Conservation (phyloP, 2,113 vertebrate genomes). For the Rhizomys pruinosus region DNA sequence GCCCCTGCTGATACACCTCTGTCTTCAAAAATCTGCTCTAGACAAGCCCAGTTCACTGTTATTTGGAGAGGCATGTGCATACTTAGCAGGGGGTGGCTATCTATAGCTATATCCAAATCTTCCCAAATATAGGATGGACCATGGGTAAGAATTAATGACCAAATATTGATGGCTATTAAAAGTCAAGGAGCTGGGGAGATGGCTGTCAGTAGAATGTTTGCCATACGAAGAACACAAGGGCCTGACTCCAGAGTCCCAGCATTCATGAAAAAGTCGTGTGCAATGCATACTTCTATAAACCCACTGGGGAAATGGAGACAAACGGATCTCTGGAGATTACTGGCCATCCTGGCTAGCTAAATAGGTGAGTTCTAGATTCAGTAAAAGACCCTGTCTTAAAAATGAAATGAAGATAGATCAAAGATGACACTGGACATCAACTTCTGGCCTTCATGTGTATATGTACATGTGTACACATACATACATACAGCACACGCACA, state of each 20-base stretch:
- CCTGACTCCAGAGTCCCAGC: not conserved
- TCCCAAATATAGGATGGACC: not conserved
- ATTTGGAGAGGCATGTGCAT: not conserved
- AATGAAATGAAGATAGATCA: not conserved
- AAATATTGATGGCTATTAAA: not conserved
- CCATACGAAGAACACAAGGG: too few species aligned
- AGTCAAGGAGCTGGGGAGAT: not conserved
- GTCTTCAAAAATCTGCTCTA: slow-evolving; percentile 28
- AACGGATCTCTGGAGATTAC: not conserved
- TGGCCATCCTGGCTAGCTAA: too few species aligned
- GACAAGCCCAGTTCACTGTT: not conserved
- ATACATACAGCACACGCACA: not conserved
- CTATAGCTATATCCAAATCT: not conserved
- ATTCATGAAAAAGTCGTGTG: too few species aligned
- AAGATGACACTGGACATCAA: not conserved
- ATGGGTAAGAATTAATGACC: slow-evolving; percentile 19
- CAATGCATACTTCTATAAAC: not conserved
- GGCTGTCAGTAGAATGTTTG: not conserved
- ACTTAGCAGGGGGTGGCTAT: not conserved
- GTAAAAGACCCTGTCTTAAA: not conserved
- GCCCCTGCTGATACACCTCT: slow-evolving; percentile 22
- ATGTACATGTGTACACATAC: not conserved
- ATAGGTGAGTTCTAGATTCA: not conserved
- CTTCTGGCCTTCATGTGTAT: not conserved
- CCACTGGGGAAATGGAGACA: not conserved